Conservation (phyloP, 2,113 vertebrate genomes). For the Turdus rufiventris region DNA sequence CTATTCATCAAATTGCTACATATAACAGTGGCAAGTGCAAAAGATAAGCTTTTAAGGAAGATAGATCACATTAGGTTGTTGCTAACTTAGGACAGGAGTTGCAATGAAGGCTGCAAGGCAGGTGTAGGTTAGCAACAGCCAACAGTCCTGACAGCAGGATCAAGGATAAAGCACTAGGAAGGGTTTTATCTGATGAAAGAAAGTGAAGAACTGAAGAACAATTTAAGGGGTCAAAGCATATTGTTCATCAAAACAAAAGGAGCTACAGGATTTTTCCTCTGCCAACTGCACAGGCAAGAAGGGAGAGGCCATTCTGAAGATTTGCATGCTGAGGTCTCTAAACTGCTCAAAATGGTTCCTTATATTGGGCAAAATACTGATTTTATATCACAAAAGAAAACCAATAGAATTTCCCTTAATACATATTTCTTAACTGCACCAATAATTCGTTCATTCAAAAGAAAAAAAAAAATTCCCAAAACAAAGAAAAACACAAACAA, state of each 20-base stretch:
- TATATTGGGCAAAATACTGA: neutral
- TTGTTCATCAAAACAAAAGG: neutral
- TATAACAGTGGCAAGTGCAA: neutral
- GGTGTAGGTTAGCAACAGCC: neutral
- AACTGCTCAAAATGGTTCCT: neutral
- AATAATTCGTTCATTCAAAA: neutral
- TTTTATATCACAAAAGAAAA: neutral
- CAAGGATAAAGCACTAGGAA: neutral
- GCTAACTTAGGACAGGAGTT: neutral
- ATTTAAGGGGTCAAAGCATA: neutral
- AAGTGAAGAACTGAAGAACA: neutral
- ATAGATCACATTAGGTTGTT: neutral
- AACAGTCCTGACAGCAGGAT: neutral
- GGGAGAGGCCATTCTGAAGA: neutral
- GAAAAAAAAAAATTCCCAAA: neutral
- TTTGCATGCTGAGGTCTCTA: neutral
- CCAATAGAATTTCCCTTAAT: neutral
- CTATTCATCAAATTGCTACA: slow-evolving; percentile 26
- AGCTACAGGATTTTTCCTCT: neutral
- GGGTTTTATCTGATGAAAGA: neutral
- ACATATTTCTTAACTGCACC: neutral
- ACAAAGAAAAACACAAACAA: neutral
- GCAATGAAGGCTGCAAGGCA: neutral
- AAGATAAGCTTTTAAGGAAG: slow-evolving; percentile 35
- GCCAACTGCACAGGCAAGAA: neutral